Percentiles rank a stretch among this genome's conserved stretches.
These are phyloP conservation scores for Stichopus horrens DNA, from an alignment of 53 echinoderm and acorn worm species.

Conservation along the genomic window DNA sequence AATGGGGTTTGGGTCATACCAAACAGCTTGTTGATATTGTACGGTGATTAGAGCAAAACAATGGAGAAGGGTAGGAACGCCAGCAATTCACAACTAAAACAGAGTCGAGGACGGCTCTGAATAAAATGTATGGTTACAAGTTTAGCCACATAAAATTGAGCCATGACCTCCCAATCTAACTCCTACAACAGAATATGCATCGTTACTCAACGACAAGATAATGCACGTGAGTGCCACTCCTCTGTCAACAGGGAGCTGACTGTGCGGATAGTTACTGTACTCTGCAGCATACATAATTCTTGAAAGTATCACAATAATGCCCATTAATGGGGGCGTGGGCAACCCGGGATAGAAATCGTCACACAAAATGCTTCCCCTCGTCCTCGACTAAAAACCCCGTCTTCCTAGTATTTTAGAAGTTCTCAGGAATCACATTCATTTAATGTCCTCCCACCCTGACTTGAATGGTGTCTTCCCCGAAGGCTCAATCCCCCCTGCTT, in stretches of 20 bases:
- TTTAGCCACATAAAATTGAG: too few species aligned
- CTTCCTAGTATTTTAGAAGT: conserved; percentile 8
- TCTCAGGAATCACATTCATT: background rate
- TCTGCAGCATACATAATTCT: background rate
- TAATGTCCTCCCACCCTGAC: conserved; percentile 24
- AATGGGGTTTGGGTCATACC: too few species aligned
- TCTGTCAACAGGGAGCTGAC: too few species aligned
- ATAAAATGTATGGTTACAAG: too few species aligned
- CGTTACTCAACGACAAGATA: too few species aligned
- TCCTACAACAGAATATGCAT: too few species aligned
- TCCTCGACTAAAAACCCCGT: conserved; percentile 1
- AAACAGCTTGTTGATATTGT: background rate
- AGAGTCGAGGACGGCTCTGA: too few species aligned
- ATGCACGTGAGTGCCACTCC: too few species aligned
- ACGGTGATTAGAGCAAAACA: background rate
- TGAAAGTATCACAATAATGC: background rate
- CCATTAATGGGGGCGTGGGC: background rate
- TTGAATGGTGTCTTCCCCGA: background rate
- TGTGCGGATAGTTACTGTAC: too few species aligned
- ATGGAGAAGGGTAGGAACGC: background rate
- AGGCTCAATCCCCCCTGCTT: background rate
- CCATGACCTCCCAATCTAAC: too few species aligned
- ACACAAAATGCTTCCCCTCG: conserved; percentile 9
- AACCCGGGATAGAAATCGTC: background rate
- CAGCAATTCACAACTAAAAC: too few species aligned